Percentiles rank a stretch among this genome's conserved stretches.
phyloP scores from a whole-genome alignment of 2,888 invertebrate genomes.

The Leptogaster cylindrica region DNA sequence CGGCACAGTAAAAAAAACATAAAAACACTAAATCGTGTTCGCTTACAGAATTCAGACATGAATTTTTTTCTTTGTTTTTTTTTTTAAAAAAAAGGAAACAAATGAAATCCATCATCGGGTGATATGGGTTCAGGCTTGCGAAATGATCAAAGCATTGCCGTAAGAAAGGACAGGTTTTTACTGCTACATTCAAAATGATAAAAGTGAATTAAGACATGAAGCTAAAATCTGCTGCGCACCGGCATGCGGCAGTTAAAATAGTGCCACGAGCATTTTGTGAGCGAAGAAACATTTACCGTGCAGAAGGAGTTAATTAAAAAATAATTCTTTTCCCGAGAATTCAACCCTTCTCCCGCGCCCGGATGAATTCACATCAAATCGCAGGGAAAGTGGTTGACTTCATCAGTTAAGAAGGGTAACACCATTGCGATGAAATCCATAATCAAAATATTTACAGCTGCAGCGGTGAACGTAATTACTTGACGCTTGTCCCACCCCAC shows the following conservation, averaged over 20 bases:
- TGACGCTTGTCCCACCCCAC: neutral
- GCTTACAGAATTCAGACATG: too few relatives aligned
- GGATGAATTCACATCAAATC: neutral
- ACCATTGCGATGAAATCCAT: slow-evolving; percentile 20
- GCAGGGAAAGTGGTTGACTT: neutral
- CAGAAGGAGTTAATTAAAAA: slow-evolving; percentile 45
- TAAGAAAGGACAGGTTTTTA: too few relatives aligned
- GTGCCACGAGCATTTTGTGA: neutral
- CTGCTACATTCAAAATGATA: too few relatives aligned
- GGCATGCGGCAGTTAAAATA: neutral
- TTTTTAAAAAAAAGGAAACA: too few relatives aligned
- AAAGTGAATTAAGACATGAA: too few relatives aligned
- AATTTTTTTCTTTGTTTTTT: too few relatives aligned
- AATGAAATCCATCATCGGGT: too few relatives aligned
- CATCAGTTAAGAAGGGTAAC: slow-evolving; percentile 25
- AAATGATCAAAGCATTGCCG: too few relatives aligned
- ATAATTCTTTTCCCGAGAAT: slow-evolving; percentile 37
- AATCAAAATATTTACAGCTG: slow-evolving; percentile 42
- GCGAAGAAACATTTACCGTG: slow-evolving; percentile 36
- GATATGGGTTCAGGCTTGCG: too few relatives aligned
- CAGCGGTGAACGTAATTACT: slow-evolving; percentile 38
- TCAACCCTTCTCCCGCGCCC: neutral
- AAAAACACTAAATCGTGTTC: too few relatives aligned
- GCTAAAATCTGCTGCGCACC: too few relatives aligned
- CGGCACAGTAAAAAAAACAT: too few relatives aligned